Evolutionary conservation across 2,113 vertebrate genomes (phyloP).

Genomic region (Oryctolagus cuniculus): DNA sequence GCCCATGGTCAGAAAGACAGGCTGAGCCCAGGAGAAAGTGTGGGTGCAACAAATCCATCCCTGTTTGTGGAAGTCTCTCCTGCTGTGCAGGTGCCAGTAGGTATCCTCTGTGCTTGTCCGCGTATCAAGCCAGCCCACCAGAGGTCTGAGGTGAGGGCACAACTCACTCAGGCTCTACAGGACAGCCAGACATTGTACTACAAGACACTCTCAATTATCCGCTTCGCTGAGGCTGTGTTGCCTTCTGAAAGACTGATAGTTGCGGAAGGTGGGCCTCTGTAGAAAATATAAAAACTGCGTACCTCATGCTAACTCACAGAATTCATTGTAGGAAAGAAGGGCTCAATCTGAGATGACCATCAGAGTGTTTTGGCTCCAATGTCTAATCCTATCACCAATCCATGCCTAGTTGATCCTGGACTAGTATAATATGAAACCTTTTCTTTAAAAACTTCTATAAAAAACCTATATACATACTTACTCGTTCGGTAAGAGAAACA

Average conservation of each 20-base stretch:
- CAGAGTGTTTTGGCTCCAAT: not conserved
- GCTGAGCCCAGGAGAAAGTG: not conserved
- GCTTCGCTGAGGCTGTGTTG: not conserved
- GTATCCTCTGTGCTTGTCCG: not conserved
- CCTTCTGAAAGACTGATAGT: not conserved
- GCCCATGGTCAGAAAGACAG: not conserved
- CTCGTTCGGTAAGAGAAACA: not conserved
- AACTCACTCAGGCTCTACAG: not conserved
- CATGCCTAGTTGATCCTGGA: not conserved
- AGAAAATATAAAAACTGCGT: not conserved
- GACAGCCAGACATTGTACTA: not conserved
- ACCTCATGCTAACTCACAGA: not conserved
- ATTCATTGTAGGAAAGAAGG: not conserved
- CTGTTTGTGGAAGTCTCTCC: not conserved
- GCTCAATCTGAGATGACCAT: not conserved
- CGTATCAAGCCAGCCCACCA: not conserved
- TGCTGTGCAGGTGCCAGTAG: not conserved
- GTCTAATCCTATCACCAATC: not conserved
- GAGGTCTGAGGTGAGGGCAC: too few relatives aligned
- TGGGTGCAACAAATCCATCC: not conserved
- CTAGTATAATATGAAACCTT: not conserved
- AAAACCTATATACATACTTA: not conserved
- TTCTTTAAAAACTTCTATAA: constrained; percentile 10
- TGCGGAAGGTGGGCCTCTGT: not conserved
- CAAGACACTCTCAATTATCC: not conserved